Evolutionary conservation across 2,797 vertebrate species (phyloP).

Genomic region (Cichlasoma orientale): DNA sequence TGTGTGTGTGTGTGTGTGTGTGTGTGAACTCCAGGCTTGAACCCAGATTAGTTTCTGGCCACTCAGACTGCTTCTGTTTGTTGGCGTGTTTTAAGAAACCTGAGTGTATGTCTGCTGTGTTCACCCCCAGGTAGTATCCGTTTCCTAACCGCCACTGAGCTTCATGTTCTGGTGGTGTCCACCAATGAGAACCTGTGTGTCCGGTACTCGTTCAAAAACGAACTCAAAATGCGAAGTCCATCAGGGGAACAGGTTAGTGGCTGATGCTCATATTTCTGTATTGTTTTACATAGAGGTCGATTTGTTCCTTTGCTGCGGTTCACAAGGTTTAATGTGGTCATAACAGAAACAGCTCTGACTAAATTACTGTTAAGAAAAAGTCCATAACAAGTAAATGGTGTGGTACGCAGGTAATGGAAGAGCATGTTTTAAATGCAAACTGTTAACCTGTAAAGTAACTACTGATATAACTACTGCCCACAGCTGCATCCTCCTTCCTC

Average conservation of each 20-base stretch:
- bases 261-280: fast-evolving
- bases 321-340: neutral
- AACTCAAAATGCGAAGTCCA: slow-evolving; percentile 53
- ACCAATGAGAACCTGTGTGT: slow-evolving; percentile 75
- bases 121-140: slow-evolving; percentile 68
- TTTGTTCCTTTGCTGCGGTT: neutral
- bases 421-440: fast-evolving
- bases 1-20: too few species aligned
- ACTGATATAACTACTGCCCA: fast-evolving
- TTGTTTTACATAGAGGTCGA: neutral
- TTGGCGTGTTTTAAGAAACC: neutral
- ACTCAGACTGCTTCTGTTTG: neutral
- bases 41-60: too few species aligned
- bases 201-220: slow-evolving; percentile 61
- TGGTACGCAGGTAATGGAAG: neutral
- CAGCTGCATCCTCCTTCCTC: neutral
- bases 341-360: neutral
- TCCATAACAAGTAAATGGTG: neutral
- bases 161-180: slow-evolving; percentile 58
- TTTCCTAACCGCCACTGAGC: slow-evolving; percentile 69
- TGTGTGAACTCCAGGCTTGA: too few species aligned
- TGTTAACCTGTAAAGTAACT: neutral
- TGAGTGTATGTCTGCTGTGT: neutral
- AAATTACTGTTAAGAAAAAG: fast-evolving
- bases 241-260: slow-evolving; percentile 58